Conservation (phyloP, 2,113 vertebrate genomes). For the Onychorhynchus coronatus region DNA sequence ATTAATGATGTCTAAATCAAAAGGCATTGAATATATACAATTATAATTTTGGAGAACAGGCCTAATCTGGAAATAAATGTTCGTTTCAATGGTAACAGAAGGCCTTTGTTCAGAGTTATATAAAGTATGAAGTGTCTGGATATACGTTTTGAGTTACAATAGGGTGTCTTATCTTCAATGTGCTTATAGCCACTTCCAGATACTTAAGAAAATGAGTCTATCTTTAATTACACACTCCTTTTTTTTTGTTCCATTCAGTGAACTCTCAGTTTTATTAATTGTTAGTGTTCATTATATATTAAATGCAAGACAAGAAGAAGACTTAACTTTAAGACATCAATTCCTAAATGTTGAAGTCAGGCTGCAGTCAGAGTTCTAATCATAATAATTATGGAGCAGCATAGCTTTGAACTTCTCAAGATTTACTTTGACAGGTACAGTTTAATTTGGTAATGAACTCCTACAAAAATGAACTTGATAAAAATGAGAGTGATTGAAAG, state of each 20-base stretch:
- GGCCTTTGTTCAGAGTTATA: neutral
- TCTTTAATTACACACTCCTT: neutral
- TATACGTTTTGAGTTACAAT: neutral
- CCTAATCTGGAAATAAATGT: neutral
- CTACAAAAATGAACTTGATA: neutral
- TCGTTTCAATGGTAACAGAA: neutral
- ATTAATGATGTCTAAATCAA: neutral
- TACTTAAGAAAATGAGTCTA: neutral
- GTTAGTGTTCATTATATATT: neutral
- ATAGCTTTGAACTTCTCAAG: neutral
- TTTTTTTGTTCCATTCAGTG: neutral
- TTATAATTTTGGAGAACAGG: neutral
- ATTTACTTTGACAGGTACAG: neutral
- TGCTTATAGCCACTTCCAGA: neutral
- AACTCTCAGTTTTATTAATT: neutral
- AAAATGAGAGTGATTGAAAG: neutral
- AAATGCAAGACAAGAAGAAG: neutral
- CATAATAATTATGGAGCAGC: neutral
- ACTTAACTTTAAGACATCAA: neutral
- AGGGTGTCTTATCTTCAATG: neutral
- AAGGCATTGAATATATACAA: neutral
- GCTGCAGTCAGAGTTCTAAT: neutral
- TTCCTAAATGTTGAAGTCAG: neutral
- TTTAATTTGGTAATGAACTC: neutral
- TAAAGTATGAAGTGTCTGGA: neutral